phyloP scores from a whole-genome alignment of 2,113 vertebrate genomes.

The Cheilinus undulatus region DNA sequence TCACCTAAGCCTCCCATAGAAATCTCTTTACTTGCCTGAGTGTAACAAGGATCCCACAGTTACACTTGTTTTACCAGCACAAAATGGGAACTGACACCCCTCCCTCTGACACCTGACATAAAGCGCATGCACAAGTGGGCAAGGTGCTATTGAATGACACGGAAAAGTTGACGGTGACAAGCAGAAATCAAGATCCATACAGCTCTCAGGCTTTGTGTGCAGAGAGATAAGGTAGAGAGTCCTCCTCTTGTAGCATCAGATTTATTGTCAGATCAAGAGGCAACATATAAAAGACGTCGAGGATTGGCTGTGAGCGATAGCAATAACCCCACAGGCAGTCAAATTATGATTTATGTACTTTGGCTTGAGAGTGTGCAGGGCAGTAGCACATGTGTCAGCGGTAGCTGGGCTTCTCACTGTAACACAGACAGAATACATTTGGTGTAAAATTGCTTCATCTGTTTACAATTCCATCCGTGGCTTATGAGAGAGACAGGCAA shows the following conservation, averaged over 20 bases:
- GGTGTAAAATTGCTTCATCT: conserved; percentile 84
- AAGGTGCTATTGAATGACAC: conserved; percentile 68
- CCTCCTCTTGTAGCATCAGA: conserved; percentile 66
- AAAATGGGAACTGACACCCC: conserved; percentile 62
- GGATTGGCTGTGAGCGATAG: conserved; percentile 78
- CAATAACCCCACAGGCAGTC: conserved; percentile 76
- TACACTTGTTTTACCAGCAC: conserved; percentile 50
- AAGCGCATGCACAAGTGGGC: conserved; percentile 51
- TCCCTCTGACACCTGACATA: conserved; percentile 39
- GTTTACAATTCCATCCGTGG: conserved; percentile 84
- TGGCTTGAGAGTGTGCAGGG: conserved; percentile 67
- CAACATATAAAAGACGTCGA: conserved; percentile 68
- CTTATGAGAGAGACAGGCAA: conserved; percentile 84
- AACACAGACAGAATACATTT: conserved; percentile 71
- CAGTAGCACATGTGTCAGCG: conserved; percentile 65
- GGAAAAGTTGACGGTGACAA: conserved; percentile 68
- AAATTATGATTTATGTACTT: conserved; percentile 82
- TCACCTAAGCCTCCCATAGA: conserved; percentile 68
- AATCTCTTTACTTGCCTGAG: conserved; percentile 77
- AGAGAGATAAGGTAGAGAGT: conserved; percentile 16
- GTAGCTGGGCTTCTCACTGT: conserved; percentile 53
- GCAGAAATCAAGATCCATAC: conserved; percentile 54
- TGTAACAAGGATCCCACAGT: conserved; percentile 66
- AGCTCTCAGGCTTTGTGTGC: conserved; percentile 12
- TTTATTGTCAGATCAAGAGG: conserved; percentile 77